Conservation (phyloP, 2,113 vertebrate genomes). For the Chaenogobius annularis region DNA sequence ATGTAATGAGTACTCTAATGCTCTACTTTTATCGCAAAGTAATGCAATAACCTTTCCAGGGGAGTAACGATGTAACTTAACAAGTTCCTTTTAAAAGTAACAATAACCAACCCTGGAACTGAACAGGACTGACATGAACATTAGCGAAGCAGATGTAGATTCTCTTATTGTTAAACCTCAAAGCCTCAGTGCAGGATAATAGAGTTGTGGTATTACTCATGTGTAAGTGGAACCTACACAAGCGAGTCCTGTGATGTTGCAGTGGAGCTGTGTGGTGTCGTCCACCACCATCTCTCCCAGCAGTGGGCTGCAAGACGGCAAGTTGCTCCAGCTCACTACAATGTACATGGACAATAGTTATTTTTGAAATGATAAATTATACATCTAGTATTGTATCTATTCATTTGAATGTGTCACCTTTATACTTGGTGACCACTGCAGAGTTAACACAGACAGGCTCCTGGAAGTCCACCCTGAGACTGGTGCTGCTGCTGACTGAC, state of each 20-base stretch:
- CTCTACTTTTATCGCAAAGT: too few species aligned
- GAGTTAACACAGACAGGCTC: conserved; percentile 86
- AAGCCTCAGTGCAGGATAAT: background rate
- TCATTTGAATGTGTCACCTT: conserved; percentile 69
- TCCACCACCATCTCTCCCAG: conserved; percentile 82
- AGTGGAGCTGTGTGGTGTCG: conserved; percentile 79
- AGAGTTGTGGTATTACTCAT: background rate
- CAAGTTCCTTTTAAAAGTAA: too few species aligned
- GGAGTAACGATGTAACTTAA: too few species aligned
- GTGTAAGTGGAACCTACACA: conserved; percentile 75
- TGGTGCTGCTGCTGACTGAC: conserved; percentile 83
- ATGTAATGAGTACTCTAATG: too few species aligned
- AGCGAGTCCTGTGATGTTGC: conserved; percentile 81
- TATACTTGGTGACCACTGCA: conserved; percentile 89
- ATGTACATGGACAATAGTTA: background rate
- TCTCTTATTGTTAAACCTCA: too few species aligned
- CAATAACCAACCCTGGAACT: too few species aligned
- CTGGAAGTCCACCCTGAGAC: conserved; percentile 83
- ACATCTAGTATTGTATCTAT: background rate
- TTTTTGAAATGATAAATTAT: background rate
- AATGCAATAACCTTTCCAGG: too few species aligned
- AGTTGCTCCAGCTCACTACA: conserved; percentile 87
- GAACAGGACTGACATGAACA: too few species aligned
- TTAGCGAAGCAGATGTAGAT: too few species aligned
- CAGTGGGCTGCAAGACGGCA: conserved; percentile 74